A percentile compares a stretch with the other conserved stretches of the same genome.
These are phyloP conservation scores for Aphrophora alni DNA, from an alignment of 2,888 invertebrate species.

Conservation along the genomic window DNA sequence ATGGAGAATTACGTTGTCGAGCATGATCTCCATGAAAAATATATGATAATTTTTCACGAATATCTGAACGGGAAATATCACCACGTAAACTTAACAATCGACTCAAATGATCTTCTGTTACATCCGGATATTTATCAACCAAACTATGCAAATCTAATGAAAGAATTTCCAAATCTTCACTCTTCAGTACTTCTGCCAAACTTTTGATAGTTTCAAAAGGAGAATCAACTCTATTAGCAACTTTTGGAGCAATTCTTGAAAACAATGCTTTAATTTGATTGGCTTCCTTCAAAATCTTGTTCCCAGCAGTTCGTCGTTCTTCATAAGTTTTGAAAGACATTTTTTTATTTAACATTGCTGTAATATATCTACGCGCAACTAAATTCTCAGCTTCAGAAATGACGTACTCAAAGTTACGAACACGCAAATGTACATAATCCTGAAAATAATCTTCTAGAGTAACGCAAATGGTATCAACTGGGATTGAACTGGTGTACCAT, in stretches of 20 bases:
- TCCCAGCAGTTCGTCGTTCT: constrained; percentile 82
- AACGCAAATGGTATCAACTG: constrained; percentile 90
- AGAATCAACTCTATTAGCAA: constrained; percentile 68
- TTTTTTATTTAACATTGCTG: constrained; percentile 86
- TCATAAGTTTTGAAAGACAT: constrained; percentile 85
- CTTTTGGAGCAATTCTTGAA: constrained; percentile 72
- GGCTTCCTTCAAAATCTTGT: constrained; percentile 86
- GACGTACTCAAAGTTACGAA: constrained; percentile 85
- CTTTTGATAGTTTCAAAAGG: constrained; percentile 84
- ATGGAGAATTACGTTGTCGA: constrained; percentile 47
- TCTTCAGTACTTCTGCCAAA: constrained; percentile 88
- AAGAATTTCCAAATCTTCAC: constrained; percentile 91
- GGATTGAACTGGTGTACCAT: constrained; percentile 78
- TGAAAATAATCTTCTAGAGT: constrained; percentile 95
- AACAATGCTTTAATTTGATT: constrained; percentile 84
- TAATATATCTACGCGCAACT: constrained; percentile 88
- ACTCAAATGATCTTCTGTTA: constrained; percentile 86
- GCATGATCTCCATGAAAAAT: constrained; percentile 59
- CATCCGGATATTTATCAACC: constrained; percentile 87
- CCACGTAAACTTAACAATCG: constrained; percentile 84
- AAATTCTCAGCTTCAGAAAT: constrained; percentile 85
- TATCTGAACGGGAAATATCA: constrained; percentile 83
- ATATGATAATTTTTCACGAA: constrained; percentile 77
- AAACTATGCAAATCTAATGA: constrained; percentile 88
- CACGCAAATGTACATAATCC: constrained; percentile 90